phyloP scores from a whole-genome alignment of 2,888 invertebrate species.

The Xylota segnis region DNA sequence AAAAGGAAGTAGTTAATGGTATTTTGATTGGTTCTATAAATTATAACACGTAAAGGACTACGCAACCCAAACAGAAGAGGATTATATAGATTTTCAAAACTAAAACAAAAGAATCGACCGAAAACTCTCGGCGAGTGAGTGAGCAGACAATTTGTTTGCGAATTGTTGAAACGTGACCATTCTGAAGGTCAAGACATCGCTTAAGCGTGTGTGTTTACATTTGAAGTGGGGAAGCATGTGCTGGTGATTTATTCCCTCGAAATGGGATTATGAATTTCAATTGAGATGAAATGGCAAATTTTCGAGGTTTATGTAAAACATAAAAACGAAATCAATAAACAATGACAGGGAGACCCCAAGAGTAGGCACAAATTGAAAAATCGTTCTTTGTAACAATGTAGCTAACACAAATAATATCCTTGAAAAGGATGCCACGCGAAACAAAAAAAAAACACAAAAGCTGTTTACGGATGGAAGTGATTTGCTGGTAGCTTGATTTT shows the following conservation, averaged over 20 bases:
- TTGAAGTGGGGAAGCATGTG: conserved; percentile 25
- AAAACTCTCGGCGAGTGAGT: neutral
- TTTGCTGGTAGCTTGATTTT: neutral
- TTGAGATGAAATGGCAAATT: conserved; percentile 35
- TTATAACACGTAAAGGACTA: conserved; percentile 41
- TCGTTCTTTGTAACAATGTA: neutral
- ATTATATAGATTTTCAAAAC: conserved; percentile 11
- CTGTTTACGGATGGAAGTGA: neutral
- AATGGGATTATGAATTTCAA: conserved; percentile 59
- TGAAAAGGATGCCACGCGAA: neutral
- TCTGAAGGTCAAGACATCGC: conserved; percentile 26
- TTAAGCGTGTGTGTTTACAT: neutral
- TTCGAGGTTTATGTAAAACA: conserved; percentile 21
- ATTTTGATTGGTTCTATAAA: conserved; percentile 58
- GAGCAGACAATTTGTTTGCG: conserved; percentile 4
- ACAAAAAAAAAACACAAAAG: neutral
- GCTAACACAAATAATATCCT: neutral
- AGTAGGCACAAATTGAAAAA: neutral
- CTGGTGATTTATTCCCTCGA: conserved; percentile 38
- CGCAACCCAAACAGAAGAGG: conserved; percentile 11
- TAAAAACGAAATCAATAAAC: conserved; percentile 32
- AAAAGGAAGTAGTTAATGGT: conserved; percentile 42
- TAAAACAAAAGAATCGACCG: conserved; percentile 4
- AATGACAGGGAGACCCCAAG: conserved; percentile 9
- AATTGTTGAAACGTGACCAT: conserved; percentile 47